Percentiles rank a stretch among this genome's conserved stretches.
Conservation (phyloP, 2,888 invertebrate species). For the Anthrax anthrax region DNA sequence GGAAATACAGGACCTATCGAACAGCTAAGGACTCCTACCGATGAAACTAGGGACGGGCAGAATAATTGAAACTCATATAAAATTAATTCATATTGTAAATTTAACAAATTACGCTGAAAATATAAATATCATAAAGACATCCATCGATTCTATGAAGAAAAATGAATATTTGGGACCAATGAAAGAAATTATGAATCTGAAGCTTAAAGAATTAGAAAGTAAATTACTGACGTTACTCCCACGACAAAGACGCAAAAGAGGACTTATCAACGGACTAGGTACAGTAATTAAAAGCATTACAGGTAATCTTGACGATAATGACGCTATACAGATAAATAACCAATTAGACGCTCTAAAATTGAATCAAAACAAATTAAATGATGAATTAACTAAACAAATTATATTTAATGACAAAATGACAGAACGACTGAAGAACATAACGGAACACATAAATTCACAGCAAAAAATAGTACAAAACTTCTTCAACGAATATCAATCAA, state of each 20-base stretch:
- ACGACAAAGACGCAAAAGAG: constrained; percentile 5
- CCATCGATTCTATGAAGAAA: neutral
- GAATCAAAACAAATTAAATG: constrained; percentile 3
- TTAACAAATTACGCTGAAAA: constrained; percentile 2
- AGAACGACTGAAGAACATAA: constrained; percentile 8
- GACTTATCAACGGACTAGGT: constrained; percentile 2
- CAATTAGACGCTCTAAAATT: constrained; percentile 2
- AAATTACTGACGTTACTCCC: constrained; percentile 1
- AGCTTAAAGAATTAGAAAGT: constrained; percentile 1
- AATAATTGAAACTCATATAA: neutral
- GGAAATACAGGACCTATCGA: neutral
- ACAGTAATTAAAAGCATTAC: constrained; percentile 7
- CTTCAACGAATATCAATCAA: constrained; percentile 2
- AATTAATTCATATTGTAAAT: constrained; percentile 3
- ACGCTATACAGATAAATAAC: constrained; percentile 4
- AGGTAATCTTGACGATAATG: constrained; percentile 7
- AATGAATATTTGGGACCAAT: neutral
- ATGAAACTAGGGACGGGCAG: constrained; percentile 1
- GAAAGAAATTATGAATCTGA: neutral
- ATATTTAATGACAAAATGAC: constrained; percentile 4
- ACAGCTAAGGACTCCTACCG: neutral
- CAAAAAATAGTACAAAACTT: constrained; percentile 5
- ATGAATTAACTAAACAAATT: neutral
- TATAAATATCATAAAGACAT: neutral
- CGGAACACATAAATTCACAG: constrained; percentile 9